phyloP scores from a whole-genome alignment of 2,888 invertebrate genomes.

The Achlya flavicornis region DNA sequence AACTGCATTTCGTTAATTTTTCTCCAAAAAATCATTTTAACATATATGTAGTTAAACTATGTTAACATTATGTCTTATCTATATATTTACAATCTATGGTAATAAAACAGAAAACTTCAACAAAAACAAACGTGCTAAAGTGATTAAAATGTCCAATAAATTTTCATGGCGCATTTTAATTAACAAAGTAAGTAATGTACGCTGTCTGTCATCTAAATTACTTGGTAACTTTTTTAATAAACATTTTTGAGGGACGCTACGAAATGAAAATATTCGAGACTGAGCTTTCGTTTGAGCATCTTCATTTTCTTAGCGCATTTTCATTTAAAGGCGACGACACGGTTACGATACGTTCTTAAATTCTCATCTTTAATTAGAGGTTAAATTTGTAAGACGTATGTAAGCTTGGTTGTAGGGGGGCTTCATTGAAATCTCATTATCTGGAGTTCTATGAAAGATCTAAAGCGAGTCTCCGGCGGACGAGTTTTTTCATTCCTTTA shows the following conservation, averaged over 20 bases:
- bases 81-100: neutral
- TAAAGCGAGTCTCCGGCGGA: no score
- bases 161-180: conserved; percentile 11
- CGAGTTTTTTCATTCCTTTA: no score
- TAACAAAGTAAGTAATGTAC: conserved; percentile 9
- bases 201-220: conserved; percentile 7
- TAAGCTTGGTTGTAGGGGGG: no score
- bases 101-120: neutral
- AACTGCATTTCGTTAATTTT: no score
- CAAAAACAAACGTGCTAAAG: neutral
- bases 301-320: neutral
- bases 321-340: neutral
- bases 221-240: conserved; percentile 10
- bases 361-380: neutral
- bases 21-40: no score
- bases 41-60: no score
- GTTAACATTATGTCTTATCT: neutral
- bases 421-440: no score
- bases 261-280: conserved; percentile 5
- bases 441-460: no score
- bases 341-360: neutral
- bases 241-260: neutral
- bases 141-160: conserved; percentile 1
- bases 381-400: no score
- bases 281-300: conserved; percentile 4